These are phyloP conservation scores for Cryptus viduatorius DNA, from an alignment of 2,888 invertebrate species.

Conservation along the genomic window DNA sequence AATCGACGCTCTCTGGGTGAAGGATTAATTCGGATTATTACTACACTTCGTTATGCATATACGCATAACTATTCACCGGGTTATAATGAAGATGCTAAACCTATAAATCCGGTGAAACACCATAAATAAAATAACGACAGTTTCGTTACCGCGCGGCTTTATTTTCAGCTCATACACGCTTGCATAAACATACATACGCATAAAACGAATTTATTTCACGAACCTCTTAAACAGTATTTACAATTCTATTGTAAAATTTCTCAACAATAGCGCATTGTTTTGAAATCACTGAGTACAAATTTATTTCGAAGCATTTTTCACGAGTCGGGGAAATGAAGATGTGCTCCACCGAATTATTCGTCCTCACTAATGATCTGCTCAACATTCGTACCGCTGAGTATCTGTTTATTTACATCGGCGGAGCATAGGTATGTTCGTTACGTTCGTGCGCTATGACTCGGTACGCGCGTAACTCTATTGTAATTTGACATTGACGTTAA, in stretches of 20 bases:
- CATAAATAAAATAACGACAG: constrained; percentile 50
- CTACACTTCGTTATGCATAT: background rate
- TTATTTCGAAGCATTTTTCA: background rate
- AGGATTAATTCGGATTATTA: background rate
- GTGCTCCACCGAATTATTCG: background rate
- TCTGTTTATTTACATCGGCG: background rate
- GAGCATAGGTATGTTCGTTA: constrained; percentile 17
- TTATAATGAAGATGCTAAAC: constrained; percentile 26
- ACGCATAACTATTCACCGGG: constrained; percentile 18
- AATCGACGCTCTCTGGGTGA: background rate
- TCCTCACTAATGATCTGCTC: background rate
- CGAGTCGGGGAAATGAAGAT: background rate
- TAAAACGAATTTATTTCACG: background rate
- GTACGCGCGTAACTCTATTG: constrained; percentile 1
- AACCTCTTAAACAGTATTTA: background rate
- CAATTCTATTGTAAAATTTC: constrained; percentile 1
- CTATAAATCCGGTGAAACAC: constrained; percentile 30
- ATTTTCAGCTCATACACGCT: background rate
- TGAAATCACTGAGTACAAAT: background rate
- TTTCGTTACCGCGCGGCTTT: constrained; percentile 12
- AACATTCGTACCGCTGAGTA: background rate
- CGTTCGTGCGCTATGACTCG: background rate
- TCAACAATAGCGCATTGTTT: constrained; percentile 4
- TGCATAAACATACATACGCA: background rate
- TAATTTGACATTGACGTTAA: constrained; percentile 49